A percentile compares a stretch with the other conserved stretches of the same genome.
phyloP scores from a whole-genome alignment of 2,888 invertebrate species.

The Sylvicola cinctus region DNA sequence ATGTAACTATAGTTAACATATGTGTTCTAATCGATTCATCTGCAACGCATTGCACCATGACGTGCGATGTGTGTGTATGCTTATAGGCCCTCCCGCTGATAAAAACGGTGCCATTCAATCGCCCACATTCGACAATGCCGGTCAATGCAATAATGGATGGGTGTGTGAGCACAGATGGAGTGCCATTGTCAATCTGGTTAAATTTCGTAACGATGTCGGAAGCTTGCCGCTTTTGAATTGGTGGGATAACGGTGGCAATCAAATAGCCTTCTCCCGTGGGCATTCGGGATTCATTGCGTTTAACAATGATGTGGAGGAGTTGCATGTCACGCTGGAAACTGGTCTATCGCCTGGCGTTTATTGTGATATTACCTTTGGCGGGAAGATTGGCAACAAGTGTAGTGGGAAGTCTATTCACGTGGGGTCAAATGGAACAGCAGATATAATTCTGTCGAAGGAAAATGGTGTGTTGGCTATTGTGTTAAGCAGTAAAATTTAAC shows the following conservation, averaged over 20 bases:
- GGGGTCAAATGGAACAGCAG: too few relatives aligned
- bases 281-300: slow-evolving; percentile 54
- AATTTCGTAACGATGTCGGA: slow-evolving; percentile 47
- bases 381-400: slow-evolving; percentile 30
- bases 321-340: slow-evolving; percentile 35
- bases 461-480: too few relatives aligned
- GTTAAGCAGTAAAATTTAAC: too few relatives aligned
- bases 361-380: slow-evolving; percentile 77
- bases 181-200: slow-evolving; percentile 59
- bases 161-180: slow-evolving; percentile 74
- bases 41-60: too few relatives aligned
- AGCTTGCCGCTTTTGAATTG: slow-evolving; percentile 37
- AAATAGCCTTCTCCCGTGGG: slow-evolving; percentile 70
- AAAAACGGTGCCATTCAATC: slow-evolving; percentile 38
- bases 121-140: slow-evolving; percentile 41
- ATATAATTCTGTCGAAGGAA: too few relatives aligned
- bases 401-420: too few relatives aligned
- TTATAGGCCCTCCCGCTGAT: slow-evolving; percentile 49
- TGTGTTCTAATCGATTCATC: too few relatives aligned
- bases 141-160: slow-evolving; percentile 51
- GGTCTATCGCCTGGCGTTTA: slow-evolving; percentile 56
- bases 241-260: slow-evolving; percentile 66
- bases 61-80: too few relatives aligned
- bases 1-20: too few relatives aligned
- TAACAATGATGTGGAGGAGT: slow-evolving; percentile 39